Evolutionary conservation across 2,888 invertebrate species (phyloP).

Genomic region (Zaprionus bogoriensis): DNA sequence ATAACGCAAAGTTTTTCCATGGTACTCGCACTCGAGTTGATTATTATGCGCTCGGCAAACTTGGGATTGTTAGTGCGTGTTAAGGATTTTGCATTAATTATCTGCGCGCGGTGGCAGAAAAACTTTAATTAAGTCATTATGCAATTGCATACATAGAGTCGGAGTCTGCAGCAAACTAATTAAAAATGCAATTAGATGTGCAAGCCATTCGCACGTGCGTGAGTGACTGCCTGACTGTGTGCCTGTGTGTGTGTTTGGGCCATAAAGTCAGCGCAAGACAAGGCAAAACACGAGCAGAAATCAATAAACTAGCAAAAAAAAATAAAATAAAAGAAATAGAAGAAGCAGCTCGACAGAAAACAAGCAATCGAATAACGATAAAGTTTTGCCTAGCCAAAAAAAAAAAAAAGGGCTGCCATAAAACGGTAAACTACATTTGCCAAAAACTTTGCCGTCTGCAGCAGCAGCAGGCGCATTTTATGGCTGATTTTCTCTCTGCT

Average conservation of each 20-base stretch:
- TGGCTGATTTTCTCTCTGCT: neutral
- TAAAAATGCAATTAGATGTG: slow-evolving; percentile 61
- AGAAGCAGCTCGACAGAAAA: neutral
- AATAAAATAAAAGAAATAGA: neutral
- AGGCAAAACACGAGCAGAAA: slow-evolving; percentile 16
- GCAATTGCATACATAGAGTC: slow-evolving; percentile 51
- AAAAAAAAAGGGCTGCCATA: slow-evolving; percentile 34
- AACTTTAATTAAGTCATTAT: slow-evolving; percentile 75
- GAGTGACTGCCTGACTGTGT: neutral
- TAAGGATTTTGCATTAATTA: slow-evolving; percentile 77
- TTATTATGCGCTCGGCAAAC: slow-evolving; percentile 62
- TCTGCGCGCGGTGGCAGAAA: slow-evolving; percentile 38
- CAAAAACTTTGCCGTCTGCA: slow-evolving; percentile 15
- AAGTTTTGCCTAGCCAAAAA: slow-evolving; percentile 18
- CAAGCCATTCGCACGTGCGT: neutral
- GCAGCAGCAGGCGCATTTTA: slow-evolving; percentile 19
- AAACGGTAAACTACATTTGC: slow-evolving; percentile 41
- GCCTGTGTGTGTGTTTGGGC: neutral
- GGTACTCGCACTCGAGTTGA: slow-evolving; percentile 59
- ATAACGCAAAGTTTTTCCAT: slow-evolving; percentile 65
- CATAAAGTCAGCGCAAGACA: neutral
- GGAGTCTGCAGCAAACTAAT: slow-evolving; percentile 54
- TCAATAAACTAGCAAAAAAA: slow-evolving; percentile 22
- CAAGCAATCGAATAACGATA: slow-evolving; percentile 29
- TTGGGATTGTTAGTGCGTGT: slow-evolving; percentile 73